Percentiles rank a stretch among this genome's conserved stretches.
Conservation (phyloP, 2,888 invertebrate genomes). For the Conops quadrifasciatus region DNA sequence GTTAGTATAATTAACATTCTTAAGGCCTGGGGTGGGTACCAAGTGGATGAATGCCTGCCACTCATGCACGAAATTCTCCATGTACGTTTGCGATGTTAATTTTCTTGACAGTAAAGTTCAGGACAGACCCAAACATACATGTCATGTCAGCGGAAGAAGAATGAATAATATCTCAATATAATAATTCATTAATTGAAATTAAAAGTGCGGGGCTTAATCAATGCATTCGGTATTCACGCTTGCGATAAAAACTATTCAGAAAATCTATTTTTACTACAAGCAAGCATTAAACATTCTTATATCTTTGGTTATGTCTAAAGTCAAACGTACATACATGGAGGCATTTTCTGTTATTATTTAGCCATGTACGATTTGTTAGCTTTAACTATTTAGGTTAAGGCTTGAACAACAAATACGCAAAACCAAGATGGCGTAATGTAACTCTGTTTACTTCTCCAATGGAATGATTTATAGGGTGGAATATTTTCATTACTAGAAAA, state of each 20-base stretch:
- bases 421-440: constrained; percentile 22
- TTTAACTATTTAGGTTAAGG: constrained; percentile 16
- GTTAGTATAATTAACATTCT: too few species aligned
- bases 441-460: neutral
- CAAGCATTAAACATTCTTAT: neutral
- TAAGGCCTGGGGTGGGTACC: too few species aligned
- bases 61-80: neutral
- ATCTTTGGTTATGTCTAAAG: neutral
- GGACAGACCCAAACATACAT: neutral
- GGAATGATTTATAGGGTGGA: neutral
- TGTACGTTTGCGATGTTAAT: neutral
- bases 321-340: constrained; percentile 3
- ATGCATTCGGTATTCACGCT: neutral
- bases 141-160: neutral
- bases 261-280: neutral
- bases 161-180: neutral
- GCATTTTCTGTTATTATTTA: neutral
- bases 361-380: constrained; percentile 6
- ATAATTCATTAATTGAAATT: neutral
- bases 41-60: neutral
- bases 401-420: neutral
- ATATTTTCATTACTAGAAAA: too few species aligned
- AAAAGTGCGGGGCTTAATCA: neutral
- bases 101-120: neutral
- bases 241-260: neutral